Evolutionary conservation across 2,797 vertebrate genomes (phyloP).

Genomic region (Hephaestus fuliginosus): DNA sequence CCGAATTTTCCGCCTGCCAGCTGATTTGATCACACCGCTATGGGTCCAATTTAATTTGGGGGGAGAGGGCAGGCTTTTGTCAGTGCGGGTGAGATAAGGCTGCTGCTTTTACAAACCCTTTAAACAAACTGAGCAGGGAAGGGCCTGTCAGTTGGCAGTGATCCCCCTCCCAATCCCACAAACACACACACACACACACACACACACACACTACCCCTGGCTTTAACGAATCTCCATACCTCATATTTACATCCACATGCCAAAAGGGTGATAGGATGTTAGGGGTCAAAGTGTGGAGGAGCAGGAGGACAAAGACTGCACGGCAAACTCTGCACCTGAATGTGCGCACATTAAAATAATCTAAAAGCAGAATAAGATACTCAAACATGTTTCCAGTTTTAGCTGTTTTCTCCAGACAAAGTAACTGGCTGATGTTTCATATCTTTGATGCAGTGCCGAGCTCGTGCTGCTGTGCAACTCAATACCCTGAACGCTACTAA

Average conservation of each 20-base stretch:
- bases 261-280: slow-evolving; percentile 59
- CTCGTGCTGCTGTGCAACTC: slow-evolving; percentile 35
- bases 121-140: slow-evolving; percentile 85
- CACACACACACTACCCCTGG: slow-evolving; percentile 26
- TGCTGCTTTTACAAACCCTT: slow-evolving; percentile 89
- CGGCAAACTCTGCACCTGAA: slow-evolving; percentile 15
- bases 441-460: slow-evolving; percentile 46
- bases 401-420: slow-evolving; percentile 41
- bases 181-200: slow-evolving; percentile 36
- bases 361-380: slow-evolving; percentile 12
- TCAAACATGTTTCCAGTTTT: slow-evolving; percentile 27
- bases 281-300: slow-evolving; percentile 45
- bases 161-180: slow-evolving; percentile 70
- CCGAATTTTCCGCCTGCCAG: slow-evolving; percentile 87
- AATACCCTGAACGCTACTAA: slow-evolving; percentile 54
- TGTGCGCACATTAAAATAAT: slow-evolving; percentile 16
- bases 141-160: slow-evolving; percentile 85
- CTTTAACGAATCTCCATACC: slow-evolving; percentile 81
- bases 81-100: slow-evolving; percentile 87
- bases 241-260: slow-evolving; percentile 81
- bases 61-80: slow-evolving; percentile 88
- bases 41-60: slow-evolving; percentile 90
- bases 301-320: slow-evolving; percentile 23
- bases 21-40: slow-evolving; percentile 88
- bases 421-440: slow-evolving; percentile 43